Base-by-base conservation (phyloP, 2,113 vertebrate species). In the Halcyon senegalensis region DNA sequence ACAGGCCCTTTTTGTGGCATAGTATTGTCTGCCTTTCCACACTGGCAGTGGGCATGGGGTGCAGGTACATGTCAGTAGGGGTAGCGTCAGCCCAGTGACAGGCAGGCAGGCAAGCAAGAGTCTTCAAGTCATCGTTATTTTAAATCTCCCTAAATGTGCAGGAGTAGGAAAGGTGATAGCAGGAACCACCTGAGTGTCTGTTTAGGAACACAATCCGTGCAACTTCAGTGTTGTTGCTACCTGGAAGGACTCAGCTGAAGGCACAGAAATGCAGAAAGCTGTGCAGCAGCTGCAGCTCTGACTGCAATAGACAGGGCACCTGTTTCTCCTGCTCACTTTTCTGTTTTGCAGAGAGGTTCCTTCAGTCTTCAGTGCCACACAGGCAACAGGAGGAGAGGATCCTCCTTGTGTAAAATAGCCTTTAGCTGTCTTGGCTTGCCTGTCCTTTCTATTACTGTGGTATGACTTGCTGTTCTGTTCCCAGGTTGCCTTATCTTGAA, bases 1-100 rank as follows among this genome's bases (percentile, higher is more conserved):
- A 23, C 33, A 62, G 28, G 10, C 10, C 21, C 14, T 80, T 80
- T 69, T 6, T 31, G 7, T 76, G 44, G 14, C 16, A 15, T 33
- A 25, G 13, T 7, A 7, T 27, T 56, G 13, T 33, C 35, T n/a
- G 16, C 18, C 44, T 63, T 81, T 64, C 31, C 62, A 27, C 25
- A 1, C 16, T 15, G 25, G 30, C 53, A 79, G 10, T 5, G 39
- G 64, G 30, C 0, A 0, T 10, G 31, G 37, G 21, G 16, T 0
- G 0, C n/a, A 16, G 24, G 39, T 12, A 25, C 20, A 10, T 21
- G 12, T 53, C 41, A 1, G 30, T 0, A 24, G 28, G 14, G 23
- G 10, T 44, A 75, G 37, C 35, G 28, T 17, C 62, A 74, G 55
- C 55, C 35, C 7, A 5, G 35, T n/a, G 67, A n/a, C 43, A 35